Conservation (phyloP, 2,888 invertebrate genomes). For the Herminia tarsipennalis region DNA sequence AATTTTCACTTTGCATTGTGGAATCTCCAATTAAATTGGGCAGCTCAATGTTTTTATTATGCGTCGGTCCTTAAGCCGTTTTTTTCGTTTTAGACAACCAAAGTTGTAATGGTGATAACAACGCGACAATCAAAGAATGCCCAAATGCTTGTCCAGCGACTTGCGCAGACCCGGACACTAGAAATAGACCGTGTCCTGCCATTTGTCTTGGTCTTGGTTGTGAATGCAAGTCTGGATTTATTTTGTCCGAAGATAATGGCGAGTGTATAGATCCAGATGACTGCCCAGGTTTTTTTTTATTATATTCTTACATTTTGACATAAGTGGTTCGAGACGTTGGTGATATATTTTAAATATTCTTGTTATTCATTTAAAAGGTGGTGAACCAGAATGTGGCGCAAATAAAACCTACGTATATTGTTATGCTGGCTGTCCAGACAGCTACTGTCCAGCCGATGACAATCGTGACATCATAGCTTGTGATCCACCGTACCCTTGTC, state of each 20-base stretch:
- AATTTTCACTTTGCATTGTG: no score
- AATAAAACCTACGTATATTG: not conserved
- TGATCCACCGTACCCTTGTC: not conserved
- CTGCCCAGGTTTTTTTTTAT: slow-evolving; percentile 6
- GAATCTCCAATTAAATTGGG: no score
- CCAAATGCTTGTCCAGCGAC: slow-evolving; percentile 6
- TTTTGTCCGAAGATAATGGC: not conserved
- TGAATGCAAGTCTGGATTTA: slow-evolving; percentile 10
- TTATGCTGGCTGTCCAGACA: not conserved
- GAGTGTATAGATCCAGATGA: not conserved
- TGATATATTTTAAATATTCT: no score
- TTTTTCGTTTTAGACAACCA: no score
- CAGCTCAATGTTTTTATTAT: no score
- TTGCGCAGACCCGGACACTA: not conserved
- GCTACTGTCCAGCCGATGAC: not conserved
- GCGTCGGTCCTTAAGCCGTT: no score
- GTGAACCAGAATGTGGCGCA: slow-evolving; percentile 15
- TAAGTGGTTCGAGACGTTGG: no score
- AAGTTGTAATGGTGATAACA: not conserved
- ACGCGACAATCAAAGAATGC: not conserved
- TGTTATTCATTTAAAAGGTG: not conserved
- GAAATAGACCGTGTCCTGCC: not conserved
- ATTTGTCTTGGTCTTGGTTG: slow-evolving; percentile 10
- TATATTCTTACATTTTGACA: no score
- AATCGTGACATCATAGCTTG: not conserved